Base-by-base conservation (phyloP, 2,888 invertebrate genomes). In the Embidobia sp. region DNA sequence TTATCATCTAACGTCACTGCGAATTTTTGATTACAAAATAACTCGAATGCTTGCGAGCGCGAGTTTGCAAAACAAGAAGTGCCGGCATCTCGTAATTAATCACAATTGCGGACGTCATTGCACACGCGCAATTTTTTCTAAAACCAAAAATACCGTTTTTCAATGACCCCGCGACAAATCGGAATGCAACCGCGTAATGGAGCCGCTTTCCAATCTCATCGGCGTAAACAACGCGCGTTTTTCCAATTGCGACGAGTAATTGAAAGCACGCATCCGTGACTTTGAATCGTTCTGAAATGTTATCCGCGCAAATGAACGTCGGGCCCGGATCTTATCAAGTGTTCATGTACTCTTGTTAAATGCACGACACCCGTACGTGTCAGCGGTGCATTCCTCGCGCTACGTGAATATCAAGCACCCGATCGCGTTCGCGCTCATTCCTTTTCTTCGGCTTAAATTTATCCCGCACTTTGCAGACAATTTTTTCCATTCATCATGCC, bases 331-430 rank as follows among this genome's bases (percentile, higher is more conserved):
- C 61, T 72, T 72, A 63, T 63, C 72, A 7, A 10, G 15, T 8
- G 48, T 72, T 72, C 48, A 72, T 48, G 63, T 72, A 63, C 61
- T 55, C 53, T 19, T 22, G 46, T 55, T 72, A 72, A 72, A 63
- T 72, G 53, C 63, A 31, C 63, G 37, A 19, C 61, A 40, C 40
- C 53, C n/a, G 70, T 53, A 70, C 70, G 70, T 70, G 70, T 70
- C 53, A 13, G n/a, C 51, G 13, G 31, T 57, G 29, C 49, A 61
- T 70, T 70, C 70, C 70, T 13, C 15, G 40, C 37, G 18, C 11
- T 61, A 61, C 70, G 70, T 61, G 61, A 61, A 70, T 61, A 61
- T 70, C 33, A 33, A 16, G 16, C 66, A 42, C 26, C 35, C 11
- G 46, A 67, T 53, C 44, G 51, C 6, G 11, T 51, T 40, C 19